These are phyloP conservation scores for Drosophila peninsularis DNA, from an alignment of 2,888 invertebrate genomes.

Conservation along the genomic window DNA sequence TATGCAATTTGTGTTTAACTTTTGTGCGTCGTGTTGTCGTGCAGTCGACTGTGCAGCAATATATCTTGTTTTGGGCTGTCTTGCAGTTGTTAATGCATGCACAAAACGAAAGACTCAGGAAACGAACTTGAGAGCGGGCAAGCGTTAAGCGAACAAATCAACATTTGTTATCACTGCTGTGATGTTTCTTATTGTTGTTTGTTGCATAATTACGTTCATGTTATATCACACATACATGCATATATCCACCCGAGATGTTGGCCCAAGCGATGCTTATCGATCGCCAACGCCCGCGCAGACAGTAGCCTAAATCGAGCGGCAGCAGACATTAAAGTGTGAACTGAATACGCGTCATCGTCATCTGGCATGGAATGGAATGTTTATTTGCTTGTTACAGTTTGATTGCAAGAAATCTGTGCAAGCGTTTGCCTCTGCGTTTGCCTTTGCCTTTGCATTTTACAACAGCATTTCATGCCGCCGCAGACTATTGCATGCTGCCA, in stretches of 20 bases:
- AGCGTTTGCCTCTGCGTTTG: conserved; percentile 49
- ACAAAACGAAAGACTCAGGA: conserved; percentile 64
- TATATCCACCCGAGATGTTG: conserved; percentile 2
- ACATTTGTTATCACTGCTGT: conserved; percentile 36
- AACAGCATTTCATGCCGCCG: conserved; percentile 8
- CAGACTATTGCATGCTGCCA: conserved; percentile 4
- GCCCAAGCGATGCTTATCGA: conserved; percentile 42
- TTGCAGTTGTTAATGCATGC: conserved; percentile 44
- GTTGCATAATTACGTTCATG: conserved; percentile 36
- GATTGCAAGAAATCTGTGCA: conserved; percentile 67
- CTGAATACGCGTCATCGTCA: conserved; percentile 58
- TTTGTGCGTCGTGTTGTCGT: conserved; percentile 32
- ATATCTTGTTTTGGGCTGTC: neutral
- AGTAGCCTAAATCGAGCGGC: conserved; percentile 21
- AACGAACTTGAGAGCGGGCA: conserved; percentile 74
- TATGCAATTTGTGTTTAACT: conserved; percentile 60
- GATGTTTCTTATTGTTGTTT: conserved; percentile 14
- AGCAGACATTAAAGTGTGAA: conserved; percentile 52
- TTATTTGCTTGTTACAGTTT: conserved; percentile 33
- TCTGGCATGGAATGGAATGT: conserved; percentile 41
- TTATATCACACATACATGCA: neutral
- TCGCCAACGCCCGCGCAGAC: conserved; percentile 22
- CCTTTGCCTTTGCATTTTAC: conserved; percentile 8
- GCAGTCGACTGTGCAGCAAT: conserved; percentile 34
- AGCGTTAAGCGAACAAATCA: conserved; percentile 58